Conservation (phyloP, 2,113 vertebrate species). For the Protomyctophum bolini region DNA sequence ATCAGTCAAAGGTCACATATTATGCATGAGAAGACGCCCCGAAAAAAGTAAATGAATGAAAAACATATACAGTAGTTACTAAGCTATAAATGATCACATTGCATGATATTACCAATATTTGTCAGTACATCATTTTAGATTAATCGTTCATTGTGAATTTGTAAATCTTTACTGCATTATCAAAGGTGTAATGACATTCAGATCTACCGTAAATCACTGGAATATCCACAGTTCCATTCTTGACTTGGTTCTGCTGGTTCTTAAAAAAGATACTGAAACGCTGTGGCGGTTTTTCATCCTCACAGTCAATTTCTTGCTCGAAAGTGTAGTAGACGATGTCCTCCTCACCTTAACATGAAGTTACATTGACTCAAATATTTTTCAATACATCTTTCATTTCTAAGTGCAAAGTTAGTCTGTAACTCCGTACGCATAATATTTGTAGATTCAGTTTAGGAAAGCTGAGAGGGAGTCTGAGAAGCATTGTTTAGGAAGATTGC, state of each 20-base stretch:
- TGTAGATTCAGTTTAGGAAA: too few species aligned
- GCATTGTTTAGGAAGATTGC: too few species aligned
- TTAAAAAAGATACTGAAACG: slow-evolving; percentile 17
- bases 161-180: not conserved
- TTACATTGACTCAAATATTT: not conserved
- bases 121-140: not conserved
- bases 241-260: not conserved
- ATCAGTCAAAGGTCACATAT: not conserved
- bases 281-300: accelerated
- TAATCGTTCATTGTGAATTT: not conserved
- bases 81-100: not conserved
- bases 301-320: accelerated
- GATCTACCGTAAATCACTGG: slow-evolving; percentile 64
- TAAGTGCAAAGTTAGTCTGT: too few species aligned
- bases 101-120: not conserved
- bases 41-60: not conserved
- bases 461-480: too few species aligned
- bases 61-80: too few species aligned
- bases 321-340: not conserved
- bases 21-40: not conserved
- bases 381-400: too few species aligned
- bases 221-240: not conserved
- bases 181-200: not conserved
- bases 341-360: slow-evolving; percentile 24
- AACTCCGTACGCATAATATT: too few species aligned